Evolutionary conservation across 2,888 invertebrate species (phyloP).

Genomic region (Yponomeuta sedellus): DNA sequence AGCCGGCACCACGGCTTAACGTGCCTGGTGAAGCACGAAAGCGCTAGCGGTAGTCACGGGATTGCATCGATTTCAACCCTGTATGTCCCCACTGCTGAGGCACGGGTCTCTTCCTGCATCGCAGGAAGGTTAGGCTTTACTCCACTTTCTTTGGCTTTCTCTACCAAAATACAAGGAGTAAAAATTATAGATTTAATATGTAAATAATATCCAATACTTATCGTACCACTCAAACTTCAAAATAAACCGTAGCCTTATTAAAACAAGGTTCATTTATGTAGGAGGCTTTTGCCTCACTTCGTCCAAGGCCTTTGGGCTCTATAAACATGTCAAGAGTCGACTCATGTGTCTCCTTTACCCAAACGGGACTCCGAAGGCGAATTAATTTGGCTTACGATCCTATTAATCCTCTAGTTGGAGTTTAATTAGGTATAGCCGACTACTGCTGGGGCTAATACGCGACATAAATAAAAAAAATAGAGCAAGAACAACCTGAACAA

Average conservation of each 20-base stretch:
- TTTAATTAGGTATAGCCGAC: not conserved
- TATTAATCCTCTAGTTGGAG: not conserved
- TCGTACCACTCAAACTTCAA: not conserved
- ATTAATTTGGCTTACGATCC: not conserved
- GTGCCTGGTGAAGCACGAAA: too few species aligned
- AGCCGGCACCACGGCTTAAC: too few species aligned
- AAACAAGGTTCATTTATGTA: not conserved
- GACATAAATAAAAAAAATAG: not conserved
- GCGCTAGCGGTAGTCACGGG: too few species aligned
- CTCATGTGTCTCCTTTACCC: conserved; percentile 6
- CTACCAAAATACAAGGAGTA: too few species aligned
- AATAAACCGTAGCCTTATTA: not conserved
- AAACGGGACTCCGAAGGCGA: not conserved
- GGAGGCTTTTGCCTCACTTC: not conserved
- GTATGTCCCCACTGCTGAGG: too few species aligned
- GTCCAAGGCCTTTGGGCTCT: not conserved
- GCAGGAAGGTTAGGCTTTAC: too few species aligned
- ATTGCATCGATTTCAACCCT: too few species aligned
- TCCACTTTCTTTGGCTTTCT: too few species aligned
- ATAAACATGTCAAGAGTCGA: not conserved
- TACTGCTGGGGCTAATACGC: not conserved
- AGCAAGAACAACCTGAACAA: too few species aligned
- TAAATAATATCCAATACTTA: not conserved
- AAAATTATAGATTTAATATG: too few species aligned
- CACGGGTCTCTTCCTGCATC: too few species aligned